Percentiles rank a stretch among this genome's conserved stretches.
These are phyloP conservation scores for Cepaea hortensis DNA, from an alignment of 2,888 invertebrate species.

Conservation along the genomic window DNA sequence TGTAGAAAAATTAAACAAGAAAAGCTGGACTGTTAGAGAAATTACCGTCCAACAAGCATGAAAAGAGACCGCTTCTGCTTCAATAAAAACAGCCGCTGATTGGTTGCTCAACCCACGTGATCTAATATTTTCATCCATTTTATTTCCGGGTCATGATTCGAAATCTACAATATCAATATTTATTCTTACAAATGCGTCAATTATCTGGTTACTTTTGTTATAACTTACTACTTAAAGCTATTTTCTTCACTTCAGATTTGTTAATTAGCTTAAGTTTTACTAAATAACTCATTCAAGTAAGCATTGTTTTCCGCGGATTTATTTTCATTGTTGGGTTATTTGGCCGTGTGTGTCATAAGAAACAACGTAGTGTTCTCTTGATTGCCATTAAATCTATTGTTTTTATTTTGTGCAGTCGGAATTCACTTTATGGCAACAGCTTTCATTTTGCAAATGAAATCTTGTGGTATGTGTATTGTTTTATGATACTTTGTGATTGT, in stretches of 20 bases:
- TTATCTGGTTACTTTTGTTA: too few species aligned
- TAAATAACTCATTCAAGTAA: background rate
- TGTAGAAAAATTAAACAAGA: background rate
- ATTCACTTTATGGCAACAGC: background rate
- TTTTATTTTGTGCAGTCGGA: background rate
- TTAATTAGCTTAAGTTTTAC: background rate
- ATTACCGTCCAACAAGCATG: constrained; percentile 14
- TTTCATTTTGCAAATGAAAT: background rate
- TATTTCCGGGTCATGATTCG: constrained; percentile 32
- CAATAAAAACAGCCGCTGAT: constrained; percentile 40
- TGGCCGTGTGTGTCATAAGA: background rate
- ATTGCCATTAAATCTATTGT: background rate
- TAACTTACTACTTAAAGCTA: too few species aligned
- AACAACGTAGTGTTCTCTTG: background rate
- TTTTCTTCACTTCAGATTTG: background rate
- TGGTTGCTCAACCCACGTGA: constrained; percentile 35
- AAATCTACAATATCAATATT: background rate
- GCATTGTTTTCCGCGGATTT: background rate
- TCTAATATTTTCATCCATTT: constrained; percentile 36
- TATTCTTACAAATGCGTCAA: background rate
- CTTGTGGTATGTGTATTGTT: background rate
- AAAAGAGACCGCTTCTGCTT: constrained; percentile 46
- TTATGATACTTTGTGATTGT: too few species aligned
- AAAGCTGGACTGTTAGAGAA: background rate
- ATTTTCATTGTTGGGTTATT: background rate